Conservation (phyloP, 2,888 invertebrate genomes). For the Lepeophtheirus nordmannii region DNA sequence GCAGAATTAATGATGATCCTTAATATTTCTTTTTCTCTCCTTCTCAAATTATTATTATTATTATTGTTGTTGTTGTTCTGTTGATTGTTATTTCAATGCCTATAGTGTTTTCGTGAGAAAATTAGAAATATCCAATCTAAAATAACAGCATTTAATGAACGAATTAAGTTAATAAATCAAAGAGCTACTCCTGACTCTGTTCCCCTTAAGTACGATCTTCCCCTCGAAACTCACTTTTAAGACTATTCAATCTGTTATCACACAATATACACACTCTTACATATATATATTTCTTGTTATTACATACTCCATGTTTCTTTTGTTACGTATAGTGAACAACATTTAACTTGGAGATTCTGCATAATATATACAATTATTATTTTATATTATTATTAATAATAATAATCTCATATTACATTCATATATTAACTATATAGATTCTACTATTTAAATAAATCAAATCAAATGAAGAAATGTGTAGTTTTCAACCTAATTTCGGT, state of each 20-base stretch:
- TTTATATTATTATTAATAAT: not conserved
- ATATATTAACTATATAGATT: not conserved
- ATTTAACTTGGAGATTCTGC: not conserved
- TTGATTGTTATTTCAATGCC: not conserved
- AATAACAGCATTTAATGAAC: constrained; percentile 70
- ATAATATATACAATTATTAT: not conserved
- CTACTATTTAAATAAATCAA: constrained; percentile 2
- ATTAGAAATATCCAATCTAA: constrained; percentile 71
- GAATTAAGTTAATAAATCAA: constrained; percentile 69
- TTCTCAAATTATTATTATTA: too few relatives aligned
- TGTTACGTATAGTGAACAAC: too few relatives aligned
- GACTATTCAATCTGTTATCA: too few relatives aligned
- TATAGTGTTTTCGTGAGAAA: constrained; percentile 46
- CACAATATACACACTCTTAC: not conserved
- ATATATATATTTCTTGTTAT: too few relatives aligned
- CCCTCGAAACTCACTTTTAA: constrained; percentile 10
- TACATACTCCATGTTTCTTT: not conserved
- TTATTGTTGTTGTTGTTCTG: too few relatives aligned
- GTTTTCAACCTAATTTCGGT: not conserved
- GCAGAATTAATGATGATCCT: not conserved
- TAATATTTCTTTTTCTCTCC: not conserved
- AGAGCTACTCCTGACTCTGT: constrained; percentile 52
- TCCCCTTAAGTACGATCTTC: constrained; percentile 26
- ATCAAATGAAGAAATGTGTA: not conserved
- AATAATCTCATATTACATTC: not conserved